Evolutionary conservation across 2,888 invertebrate species (phyloP).

Genomic region (Adineta ricciae): DNA sequence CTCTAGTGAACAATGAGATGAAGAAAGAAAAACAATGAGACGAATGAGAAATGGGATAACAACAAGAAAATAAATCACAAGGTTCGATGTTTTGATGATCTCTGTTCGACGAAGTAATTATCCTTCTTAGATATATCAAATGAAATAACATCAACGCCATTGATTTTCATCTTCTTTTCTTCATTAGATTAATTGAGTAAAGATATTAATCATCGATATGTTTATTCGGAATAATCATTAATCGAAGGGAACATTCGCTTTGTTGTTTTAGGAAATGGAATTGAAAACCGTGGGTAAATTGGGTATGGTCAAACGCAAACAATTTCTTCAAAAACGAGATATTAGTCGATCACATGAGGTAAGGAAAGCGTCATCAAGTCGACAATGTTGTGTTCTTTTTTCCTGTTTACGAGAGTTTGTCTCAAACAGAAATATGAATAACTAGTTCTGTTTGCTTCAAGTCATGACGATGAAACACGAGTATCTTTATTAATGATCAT

Average conservation of each 20-base stretch:
- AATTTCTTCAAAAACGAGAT: slow-evolving; percentile 18
- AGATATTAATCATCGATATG: too few species aligned
- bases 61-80: neutral
- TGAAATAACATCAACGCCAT: neutral
- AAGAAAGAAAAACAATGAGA: neutral
- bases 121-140: neutral
- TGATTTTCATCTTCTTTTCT: neutral
- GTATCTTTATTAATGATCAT: neutral
- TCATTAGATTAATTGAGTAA: too few species aligned
- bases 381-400: too few species aligned
- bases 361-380: too few species aligned
- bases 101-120: neutral
- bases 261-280: neutral
- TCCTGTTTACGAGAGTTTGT: too few species aligned
- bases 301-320: slow-evolving; percentile 15
- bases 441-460: too few species aligned
- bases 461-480: neutral
- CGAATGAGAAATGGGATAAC: neutral
- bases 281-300: neutral
- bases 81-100: neutral
- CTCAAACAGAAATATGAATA: too few species aligned
- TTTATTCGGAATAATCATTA: too few species aligned
- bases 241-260: too few species aligned
- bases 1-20: slow-evolving; percentile 1
- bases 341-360: slow-evolving; percentile 20